Conservation (phyloP, 35 echinoderm and acorn worm genomes). For the Hemicentrotus pulcherrimus region DNA sequence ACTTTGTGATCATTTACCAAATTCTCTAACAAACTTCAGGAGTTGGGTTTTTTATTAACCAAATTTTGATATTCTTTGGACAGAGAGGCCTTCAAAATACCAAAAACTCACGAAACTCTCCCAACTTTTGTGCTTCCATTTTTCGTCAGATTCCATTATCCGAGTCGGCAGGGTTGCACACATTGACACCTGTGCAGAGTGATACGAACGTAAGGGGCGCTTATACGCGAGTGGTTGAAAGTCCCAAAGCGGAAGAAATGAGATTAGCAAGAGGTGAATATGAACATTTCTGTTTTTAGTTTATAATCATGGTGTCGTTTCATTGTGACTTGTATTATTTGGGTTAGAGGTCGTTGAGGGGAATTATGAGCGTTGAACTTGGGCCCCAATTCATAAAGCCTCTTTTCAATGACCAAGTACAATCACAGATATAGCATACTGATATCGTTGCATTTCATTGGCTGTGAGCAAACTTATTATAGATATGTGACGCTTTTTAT, state of each 20-base stretch:
- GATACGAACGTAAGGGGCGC: slow-evolving; percentile 40
- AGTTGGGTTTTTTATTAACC: not conserved
- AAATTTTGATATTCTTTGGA: not conserved
- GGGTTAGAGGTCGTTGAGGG: too few relatives aligned
- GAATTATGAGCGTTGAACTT: too few relatives aligned
- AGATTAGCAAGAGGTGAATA: slow-evolving; percentile 42
- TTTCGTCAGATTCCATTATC: slow-evolving; percentile 34
- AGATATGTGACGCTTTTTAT: too few relatives aligned
- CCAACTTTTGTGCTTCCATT: slow-evolving; percentile 44
- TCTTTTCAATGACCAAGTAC: too few relatives aligned
- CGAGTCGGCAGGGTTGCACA: slow-evolving; percentile 45
- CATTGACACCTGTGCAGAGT: slow-evolving; percentile 29
- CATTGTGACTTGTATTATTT: too few relatives aligned
- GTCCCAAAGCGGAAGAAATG: slow-evolving; percentile 24
- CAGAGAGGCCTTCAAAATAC: not conserved
- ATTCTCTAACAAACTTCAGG: not conserved
- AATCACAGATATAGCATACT: too few relatives aligned
- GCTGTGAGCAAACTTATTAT: too few relatives aligned
- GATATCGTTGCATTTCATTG: too few relatives aligned
- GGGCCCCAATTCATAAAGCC: too few relatives aligned
- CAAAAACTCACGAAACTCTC: not conserved
- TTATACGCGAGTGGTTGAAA: slow-evolving; percentile 34
- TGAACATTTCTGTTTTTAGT: not conserved
- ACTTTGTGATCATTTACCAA: not conserved
- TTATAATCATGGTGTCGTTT: too few relatives aligned